Conservation (phyloP, 2,888 invertebrate genomes). For the Eumerus sabulonum region DNA sequence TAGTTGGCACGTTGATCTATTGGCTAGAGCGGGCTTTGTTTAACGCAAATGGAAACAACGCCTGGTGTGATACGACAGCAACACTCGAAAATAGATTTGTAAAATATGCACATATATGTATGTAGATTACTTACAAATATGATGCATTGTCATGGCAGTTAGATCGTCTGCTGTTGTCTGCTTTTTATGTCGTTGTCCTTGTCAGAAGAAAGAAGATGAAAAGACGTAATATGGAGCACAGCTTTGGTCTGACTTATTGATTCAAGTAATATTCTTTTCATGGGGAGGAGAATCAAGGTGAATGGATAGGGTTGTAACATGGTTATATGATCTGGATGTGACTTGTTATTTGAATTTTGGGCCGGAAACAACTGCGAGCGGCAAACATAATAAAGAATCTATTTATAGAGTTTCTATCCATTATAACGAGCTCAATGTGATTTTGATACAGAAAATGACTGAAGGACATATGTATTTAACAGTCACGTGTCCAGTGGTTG, state of each 20-base stretch:
- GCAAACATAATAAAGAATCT: no score
- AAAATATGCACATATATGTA: neutral
- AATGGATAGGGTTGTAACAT: conserved; percentile 3
- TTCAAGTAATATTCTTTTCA: neutral
- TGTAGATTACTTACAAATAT: conserved; percentile 53
- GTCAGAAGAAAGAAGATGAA: neutral
- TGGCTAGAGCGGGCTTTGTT: neutral
- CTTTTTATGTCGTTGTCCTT: conserved; percentile 33
- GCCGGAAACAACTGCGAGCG: no score
- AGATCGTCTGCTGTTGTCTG: conserved; percentile 30
- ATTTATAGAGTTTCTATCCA: no score
- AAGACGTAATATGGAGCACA: neutral
- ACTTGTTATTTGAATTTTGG: no score
- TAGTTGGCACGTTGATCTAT: no score
- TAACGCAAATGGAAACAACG: conserved; percentile 5
- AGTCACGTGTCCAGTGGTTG: no score
- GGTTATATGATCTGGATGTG: neutral
- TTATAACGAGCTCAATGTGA: no score
- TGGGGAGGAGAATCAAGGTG: neutral
- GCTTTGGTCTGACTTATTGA: neutral
- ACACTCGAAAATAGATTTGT: conserved; percentile 15
- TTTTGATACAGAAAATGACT: no score
- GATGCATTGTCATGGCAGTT: conserved; percentile 62
- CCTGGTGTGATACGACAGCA: conserved; percentile 3
- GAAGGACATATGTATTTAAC: no score